Conservation (phyloP, 2,797 vertebrate genomes). For the Chaetodon trifasciatus region DNA sequence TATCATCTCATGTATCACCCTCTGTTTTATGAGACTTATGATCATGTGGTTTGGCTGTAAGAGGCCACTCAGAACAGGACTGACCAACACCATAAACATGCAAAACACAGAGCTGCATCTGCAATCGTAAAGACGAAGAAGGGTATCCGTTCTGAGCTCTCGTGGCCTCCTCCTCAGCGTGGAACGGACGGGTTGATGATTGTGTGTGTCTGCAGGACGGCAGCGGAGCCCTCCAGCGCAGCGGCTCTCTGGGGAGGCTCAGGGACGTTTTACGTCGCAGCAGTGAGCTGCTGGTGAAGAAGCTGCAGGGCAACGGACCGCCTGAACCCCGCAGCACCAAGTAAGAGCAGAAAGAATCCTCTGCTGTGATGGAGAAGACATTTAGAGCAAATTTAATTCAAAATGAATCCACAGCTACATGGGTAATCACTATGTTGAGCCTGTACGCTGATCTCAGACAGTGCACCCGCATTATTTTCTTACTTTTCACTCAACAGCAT, state of each 20-base stretch:
- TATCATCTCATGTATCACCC: background rate
- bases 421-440: background rate
- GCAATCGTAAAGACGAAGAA: background rate
- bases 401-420: background rate
- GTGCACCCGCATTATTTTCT: background rate
- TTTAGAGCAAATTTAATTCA: background rate
- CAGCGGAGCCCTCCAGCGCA: conserved; percentile 91
- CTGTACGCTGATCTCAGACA: background rate
- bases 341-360: conserved; percentile 62
- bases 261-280: conserved; percentile 94
- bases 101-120: background rate
- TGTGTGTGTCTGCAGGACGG: conserved; percentile 89
- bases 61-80: background rate
- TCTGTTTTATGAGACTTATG: background rate
- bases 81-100: background rate
- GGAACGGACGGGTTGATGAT: conserved; percentile 27
- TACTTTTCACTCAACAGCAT: conserved; percentile 84
- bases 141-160: background rate
- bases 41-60: background rate
- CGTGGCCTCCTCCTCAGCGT: background rate
- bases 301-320: conserved; percentile 92
- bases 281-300: conserved; percentile 97
- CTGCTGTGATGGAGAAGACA: background rate
- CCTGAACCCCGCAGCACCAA: conserved; percentile 88
- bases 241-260: conserved; percentile 94